Evolutionary conservation across 2,888 invertebrate species (phyloP).

Genomic region (Bhutanitis thaidina): DNA sequence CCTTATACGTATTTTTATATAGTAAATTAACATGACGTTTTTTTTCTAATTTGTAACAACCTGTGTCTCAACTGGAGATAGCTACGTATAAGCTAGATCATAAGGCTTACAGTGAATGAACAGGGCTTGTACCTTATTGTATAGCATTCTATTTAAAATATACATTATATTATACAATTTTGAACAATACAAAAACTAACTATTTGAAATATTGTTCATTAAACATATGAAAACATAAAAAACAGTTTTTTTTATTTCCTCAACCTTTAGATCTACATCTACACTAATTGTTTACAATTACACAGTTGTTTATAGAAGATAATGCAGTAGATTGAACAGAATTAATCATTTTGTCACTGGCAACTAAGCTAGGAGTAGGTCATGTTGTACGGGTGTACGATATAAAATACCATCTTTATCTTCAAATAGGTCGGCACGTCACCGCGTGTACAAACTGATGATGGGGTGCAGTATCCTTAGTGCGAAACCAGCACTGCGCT

Average conservation of each 20-base stretch:
- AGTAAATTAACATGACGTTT: not conserved
- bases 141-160: constrained; percentile 61
- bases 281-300: no score
- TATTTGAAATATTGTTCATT: constrained; percentile 77
- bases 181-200: constrained; percentile 63
- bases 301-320: no score
- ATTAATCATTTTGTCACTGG: no score
- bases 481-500: no score
- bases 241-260: constrained; percentile 39
- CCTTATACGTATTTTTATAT: not conserved
- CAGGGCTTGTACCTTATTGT: constrained; percentile 75
- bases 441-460: no score
- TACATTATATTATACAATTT: constrained; percentile 70
- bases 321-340: no score
- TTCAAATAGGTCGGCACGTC: no score
- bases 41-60: constrained; percentile 14
- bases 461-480: no score
- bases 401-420: no score
- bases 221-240: constrained; percentile 62
- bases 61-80: constrained; percentile 35
- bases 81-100: constrained; percentile 39
- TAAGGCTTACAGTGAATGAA: constrained; percentile 74
- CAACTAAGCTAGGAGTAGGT: no score
- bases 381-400: no score
- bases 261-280: no score